phyloP scores from a whole-genome alignment of 2,888 invertebrate species.

The Hirtodrosophila duncani region DNA sequence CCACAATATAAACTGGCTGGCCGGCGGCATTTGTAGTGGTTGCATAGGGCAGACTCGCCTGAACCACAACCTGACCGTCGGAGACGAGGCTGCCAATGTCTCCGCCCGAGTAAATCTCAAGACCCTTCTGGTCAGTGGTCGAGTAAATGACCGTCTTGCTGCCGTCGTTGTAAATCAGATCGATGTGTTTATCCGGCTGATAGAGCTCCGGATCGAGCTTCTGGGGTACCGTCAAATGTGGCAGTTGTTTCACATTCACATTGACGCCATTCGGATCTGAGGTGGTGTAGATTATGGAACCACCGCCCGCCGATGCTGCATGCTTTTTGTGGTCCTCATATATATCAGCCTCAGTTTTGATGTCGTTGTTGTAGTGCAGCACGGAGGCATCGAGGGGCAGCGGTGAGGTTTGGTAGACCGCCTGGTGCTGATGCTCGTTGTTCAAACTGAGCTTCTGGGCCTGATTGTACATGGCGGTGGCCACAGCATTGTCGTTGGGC shows the following conservation, averaged over 20 bases:
- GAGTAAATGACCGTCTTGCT: conserved; percentile 91
- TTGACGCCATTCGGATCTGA: conserved; percentile 77
- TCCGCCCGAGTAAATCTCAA: conserved; percentile 82
- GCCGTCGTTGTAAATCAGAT: conserved; percentile 90
- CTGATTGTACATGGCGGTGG: conserved; percentile 77
- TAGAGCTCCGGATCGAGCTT: conserved; percentile 78
- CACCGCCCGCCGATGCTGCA: conserved; percentile 50
- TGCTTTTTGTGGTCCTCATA: conserved; percentile 77
- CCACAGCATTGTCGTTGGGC: conserved; percentile 76
- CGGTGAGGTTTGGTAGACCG: conserved; percentile 77
- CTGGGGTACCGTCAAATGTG: conserved; percentile 76
- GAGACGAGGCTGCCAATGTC: conserved; percentile 77
- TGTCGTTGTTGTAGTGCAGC: conserved; percentile 76
- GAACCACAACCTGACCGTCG: conserved; percentile 78
- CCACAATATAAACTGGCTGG: conserved; percentile 78
- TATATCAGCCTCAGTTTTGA: conserved; percentile 77
- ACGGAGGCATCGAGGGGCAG: conserved; percentile 77
- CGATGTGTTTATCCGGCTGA: conserved; percentile 81
- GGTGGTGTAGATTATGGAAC: conserved; percentile 79
- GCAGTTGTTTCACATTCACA: conserved; percentile 76
- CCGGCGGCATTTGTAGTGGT: conserved; percentile 74
- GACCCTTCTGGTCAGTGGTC: conserved; percentile 87
- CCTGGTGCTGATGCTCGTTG: conserved; percentile 71
- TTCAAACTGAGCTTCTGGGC: conserved; percentile 77
- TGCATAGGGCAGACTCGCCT: conserved; percentile 77